Conservation (phyloP, 2,888 invertebrate species). For the Melanostoma mellinum region DNA sequence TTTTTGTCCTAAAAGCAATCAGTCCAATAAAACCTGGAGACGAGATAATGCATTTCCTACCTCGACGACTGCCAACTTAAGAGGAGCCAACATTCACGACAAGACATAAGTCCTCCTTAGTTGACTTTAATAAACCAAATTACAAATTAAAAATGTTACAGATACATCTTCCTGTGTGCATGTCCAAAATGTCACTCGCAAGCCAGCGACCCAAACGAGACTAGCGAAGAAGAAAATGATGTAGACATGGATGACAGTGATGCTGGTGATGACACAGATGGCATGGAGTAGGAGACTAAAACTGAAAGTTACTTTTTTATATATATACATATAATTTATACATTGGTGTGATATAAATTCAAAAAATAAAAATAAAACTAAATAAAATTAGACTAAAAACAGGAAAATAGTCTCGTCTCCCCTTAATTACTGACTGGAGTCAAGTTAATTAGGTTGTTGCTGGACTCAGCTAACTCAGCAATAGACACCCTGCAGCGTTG, state of each 20-base stretch:
- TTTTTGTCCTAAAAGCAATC: constrained; percentile 88
- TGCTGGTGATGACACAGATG: constrained; percentile 75
- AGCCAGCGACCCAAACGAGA: constrained; percentile 89
- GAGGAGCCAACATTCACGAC: constrained; percentile 92
- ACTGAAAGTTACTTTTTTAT: too few relatives aligned
- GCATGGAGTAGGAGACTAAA: constrained; percentile 20
- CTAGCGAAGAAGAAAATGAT: constrained; percentile 90
- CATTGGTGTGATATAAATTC: too few relatives aligned
- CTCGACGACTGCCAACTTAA: constrained; percentile 92
- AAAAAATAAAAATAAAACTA: too few relatives aligned
- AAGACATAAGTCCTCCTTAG: constrained; percentile 89
- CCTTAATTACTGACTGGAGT: constrained; percentile 82
- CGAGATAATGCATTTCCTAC: constrained; percentile 95
- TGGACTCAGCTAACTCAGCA: constrained; percentile 95
- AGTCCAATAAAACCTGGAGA: constrained; percentile 89
- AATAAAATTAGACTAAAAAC: too few relatives aligned
- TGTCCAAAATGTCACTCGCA: constrained; percentile 91
- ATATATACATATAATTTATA: too few relatives aligned
- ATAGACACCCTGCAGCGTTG: constrained; percentile 96
- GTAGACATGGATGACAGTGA: constrained; percentile 81
- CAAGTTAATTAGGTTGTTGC: constrained; percentile 95
- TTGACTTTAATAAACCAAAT: constrained; percentile 6
- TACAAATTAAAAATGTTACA: constrained; percentile 67
- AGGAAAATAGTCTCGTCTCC: too few relatives aligned
- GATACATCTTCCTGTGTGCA: constrained; percentile 91